Conservation (phyloP, 2,797 vertebrate species). For the Dermochelys coriacea region DNA sequence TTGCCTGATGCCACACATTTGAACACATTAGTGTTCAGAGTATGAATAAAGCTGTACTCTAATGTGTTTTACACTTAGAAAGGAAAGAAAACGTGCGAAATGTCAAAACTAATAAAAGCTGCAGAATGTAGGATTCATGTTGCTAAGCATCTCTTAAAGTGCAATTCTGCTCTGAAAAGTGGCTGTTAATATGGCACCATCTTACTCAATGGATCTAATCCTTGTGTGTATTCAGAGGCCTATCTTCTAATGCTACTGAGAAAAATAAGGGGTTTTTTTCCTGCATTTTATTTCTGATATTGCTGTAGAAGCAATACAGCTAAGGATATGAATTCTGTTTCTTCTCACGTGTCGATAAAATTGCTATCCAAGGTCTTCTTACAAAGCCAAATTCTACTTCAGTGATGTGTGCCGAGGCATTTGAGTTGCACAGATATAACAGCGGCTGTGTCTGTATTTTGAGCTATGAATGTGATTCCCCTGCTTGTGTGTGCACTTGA, state of each 20-base stretch:
- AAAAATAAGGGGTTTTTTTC: not conserved
- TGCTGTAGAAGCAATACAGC: not conserved
- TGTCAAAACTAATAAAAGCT: conserved; percentile 43
- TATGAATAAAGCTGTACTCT: not conserved
- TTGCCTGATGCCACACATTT: not conserved
- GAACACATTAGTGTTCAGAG: not conserved
- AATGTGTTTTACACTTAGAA: conserved; percentile 13
- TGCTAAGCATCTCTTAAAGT: conserved; percentile 66
- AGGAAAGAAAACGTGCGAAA: not conserved
- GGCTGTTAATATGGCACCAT: conserved; percentile 44
- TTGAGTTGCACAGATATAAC: not conserved
- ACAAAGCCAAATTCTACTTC: not conserved
- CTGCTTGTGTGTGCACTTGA: not conserved
- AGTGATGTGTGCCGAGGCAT: not conserved
- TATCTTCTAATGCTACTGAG: conserved; percentile 30
- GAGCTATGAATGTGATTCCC: not conserved
- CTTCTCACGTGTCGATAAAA: not conserved
- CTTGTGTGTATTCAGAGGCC: conserved; percentile 19
- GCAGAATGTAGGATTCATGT: not conserved
- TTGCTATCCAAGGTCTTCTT: not conserved
- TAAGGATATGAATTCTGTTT: not conserved
- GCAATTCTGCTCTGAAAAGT: conserved; percentile 35
- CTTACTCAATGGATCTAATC: conserved; percentile 54
- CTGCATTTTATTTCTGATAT: conserved; percentile 30
- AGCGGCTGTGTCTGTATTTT: not conserved